Percentiles rank a stretch among this genome's conserved stretches.
These are phyloP conservation scores for Conus canariensis DNA, from an alignment of 2,888 invertebrate genomes.

Conservation along the genomic window DNA sequence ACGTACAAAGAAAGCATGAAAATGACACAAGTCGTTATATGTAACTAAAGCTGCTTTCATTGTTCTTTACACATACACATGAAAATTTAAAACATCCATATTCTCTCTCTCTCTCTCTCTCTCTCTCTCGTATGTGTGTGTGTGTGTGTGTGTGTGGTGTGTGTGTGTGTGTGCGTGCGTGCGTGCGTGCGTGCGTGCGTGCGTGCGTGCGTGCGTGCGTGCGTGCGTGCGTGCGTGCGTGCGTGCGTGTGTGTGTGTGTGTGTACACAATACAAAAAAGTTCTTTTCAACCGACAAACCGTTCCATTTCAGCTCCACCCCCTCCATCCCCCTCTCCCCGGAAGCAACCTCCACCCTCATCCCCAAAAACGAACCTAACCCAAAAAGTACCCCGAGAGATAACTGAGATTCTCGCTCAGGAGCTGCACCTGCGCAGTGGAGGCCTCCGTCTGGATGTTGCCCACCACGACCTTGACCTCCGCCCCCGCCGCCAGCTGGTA, in stretches of 20 bases:
- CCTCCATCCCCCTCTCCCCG: background rate
- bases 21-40: background rate
- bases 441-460: constrained; percentile 4
- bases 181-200: constrained; percentile 22
- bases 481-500: background rate
- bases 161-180: constrained; percentile 21
- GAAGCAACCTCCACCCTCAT: background rate
- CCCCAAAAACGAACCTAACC: background rate
- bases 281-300: background rate
- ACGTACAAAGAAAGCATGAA: too few species aligned
- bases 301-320: too few species aligned
- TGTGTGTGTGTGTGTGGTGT: constrained; percentile 24
- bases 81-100: background rate
- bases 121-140: background rate
- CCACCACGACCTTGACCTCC: constrained; percentile 33
- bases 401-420: constrained; percentile 24
- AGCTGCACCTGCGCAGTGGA: background rate
- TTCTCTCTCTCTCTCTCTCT: too few species aligned
- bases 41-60: background rate
- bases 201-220: constrained; percentile 10
- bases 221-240: background rate
- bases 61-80: background rate
- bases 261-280: background rate
- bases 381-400: constrained; percentile 26
- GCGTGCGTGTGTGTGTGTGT: background rate